phyloP scores from a whole-genome alignment of 1,140 invertebrate genomes.

The Nixonia krombeini region DNA sequence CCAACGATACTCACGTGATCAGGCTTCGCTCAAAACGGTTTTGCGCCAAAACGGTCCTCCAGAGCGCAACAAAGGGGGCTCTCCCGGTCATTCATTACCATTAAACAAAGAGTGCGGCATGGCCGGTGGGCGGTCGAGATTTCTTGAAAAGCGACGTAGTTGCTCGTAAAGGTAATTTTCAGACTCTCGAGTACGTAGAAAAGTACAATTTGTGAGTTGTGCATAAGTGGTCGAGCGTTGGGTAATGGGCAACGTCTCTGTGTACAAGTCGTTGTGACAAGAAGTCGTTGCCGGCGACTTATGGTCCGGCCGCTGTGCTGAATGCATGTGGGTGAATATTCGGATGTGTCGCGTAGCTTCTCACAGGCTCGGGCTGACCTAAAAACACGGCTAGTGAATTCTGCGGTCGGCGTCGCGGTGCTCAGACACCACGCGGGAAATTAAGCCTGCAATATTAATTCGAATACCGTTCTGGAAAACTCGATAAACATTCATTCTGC shows the following conservation, averaged over 20 bases:
- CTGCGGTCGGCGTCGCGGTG: conserved; percentile 8
- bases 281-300: conserved; percentile 31
- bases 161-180: conserved; percentile 27
- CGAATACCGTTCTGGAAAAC: conserved; percentile 14
- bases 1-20: too few species aligned
- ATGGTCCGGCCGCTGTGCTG: conserved; percentile 1
- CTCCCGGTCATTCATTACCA: conserved; percentile 35
- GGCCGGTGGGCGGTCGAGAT: conserved; percentile 19
- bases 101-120: conserved; percentile 37
- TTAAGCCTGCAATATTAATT: conserved; percentile 60
- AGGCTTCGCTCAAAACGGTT: too few species aligned
- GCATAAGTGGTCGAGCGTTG: conserved; percentile 23
- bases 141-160: conserved; percentile 39
- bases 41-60: too few species aligned
- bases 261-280: conserved; percentile 40
- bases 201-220: conserved; percentile 13
- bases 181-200: conserved; percentile 24
- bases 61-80: too few species aligned
- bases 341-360: conserved; percentile 5
- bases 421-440: conserved; percentile 42
- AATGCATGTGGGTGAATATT: conserved; percentile 12
- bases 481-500: background rate
- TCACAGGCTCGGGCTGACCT: conserved; percentile 24
- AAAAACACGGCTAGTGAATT: conserved; percentile 33
- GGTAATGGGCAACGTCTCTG: conserved; percentile 31